Evolutionary conservation across 2,113 vertebrate species (phyloP).

Genomic region (Saccopteryx bilineata): DNA sequence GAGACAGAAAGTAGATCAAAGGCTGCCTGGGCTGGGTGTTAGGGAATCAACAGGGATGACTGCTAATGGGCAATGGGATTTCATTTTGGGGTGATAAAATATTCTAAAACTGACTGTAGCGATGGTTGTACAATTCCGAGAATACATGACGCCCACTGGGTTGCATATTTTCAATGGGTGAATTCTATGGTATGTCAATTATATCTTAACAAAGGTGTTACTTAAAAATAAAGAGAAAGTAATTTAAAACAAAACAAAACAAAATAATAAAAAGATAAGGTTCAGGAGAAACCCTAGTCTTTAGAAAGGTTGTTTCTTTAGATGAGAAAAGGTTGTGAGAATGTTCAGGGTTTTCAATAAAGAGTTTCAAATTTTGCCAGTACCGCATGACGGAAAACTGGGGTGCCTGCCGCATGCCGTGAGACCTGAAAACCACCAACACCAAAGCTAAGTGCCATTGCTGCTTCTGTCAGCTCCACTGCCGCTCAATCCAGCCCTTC

Average conservation of each 20-base stretch:
- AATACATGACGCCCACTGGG: not conserved
- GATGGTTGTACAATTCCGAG: not conserved
- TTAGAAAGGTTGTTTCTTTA: not conserved
- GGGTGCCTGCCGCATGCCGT: not conserved
- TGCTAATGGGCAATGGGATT: not conserved
- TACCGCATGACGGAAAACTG: not conserved
- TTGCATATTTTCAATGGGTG: not conserved
- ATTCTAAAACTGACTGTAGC: not conserved
- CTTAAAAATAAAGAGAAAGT: not conserved
- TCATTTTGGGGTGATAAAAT: not conserved
- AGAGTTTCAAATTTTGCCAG: not conserved
- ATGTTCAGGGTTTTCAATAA: not conserved
- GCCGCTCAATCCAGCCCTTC: not conserved
- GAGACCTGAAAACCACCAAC: not conserved
- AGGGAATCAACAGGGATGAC: not conserved
- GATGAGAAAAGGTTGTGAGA: constrained; percentile 14
- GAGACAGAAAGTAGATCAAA: not conserved
- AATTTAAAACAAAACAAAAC: no score
- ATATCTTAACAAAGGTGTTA: not conserved
- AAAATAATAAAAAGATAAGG: not conserved
- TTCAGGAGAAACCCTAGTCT: constrained; percentile 9
- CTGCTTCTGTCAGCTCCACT: not conserved
- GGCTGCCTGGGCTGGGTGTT: not conserved
- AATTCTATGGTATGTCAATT: not conserved
- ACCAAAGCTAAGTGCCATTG: not conserved